These are phyloP conservation scores for Odontocerum albicorne DNA, from an alignment of 2,888 invertebrate species.

Conservation along the genomic window DNA sequence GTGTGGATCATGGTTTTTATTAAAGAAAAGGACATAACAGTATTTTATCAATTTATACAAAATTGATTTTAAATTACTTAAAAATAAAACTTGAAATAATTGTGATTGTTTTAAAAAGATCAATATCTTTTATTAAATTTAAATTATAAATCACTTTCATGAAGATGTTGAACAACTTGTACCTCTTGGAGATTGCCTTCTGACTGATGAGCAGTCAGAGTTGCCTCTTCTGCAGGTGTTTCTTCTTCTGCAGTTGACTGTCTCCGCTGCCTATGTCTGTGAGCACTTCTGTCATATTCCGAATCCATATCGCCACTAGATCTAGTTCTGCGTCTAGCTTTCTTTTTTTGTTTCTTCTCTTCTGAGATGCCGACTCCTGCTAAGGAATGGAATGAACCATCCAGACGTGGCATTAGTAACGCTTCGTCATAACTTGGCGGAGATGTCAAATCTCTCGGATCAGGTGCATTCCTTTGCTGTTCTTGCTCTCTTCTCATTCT, in stretches of 20 bases:
- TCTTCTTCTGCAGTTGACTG: constrained; percentile 41
- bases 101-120: no score
- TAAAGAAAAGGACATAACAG: no score
- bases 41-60: no score
- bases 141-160: constrained; percentile 51
- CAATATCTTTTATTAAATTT: no score
- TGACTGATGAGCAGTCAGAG: constrained; percentile 28
- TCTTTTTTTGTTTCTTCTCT: constrained; percentile 47
- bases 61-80: no score
- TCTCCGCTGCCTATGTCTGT: constrained; percentile 45
- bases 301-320: constrained; percentile 50
- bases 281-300: constrained; percentile 39
- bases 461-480: constrained; percentile 63
- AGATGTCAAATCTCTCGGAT: constrained; percentile 67
- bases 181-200: constrained; percentile 13
- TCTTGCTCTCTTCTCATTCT: constrained; percentile 57
- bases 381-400: constrained; percentile 60
- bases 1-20: no score
- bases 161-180: constrained; percentile 29
- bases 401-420: constrained; percentile 70
- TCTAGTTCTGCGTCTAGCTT: constrained; percentile 54
- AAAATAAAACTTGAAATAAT: no score
- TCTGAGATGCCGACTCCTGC: constrained; percentile 53
- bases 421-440: constrained; percentile 80
- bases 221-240: constrained; percentile 46